A percentile compares a stretch with the other conserved stretches of the same genome.
These are phyloP conservation scores for Drosophila tripunctata DNA, from an alignment of 2,888 invertebrate genomes.

Conservation along the genomic window DNA sequence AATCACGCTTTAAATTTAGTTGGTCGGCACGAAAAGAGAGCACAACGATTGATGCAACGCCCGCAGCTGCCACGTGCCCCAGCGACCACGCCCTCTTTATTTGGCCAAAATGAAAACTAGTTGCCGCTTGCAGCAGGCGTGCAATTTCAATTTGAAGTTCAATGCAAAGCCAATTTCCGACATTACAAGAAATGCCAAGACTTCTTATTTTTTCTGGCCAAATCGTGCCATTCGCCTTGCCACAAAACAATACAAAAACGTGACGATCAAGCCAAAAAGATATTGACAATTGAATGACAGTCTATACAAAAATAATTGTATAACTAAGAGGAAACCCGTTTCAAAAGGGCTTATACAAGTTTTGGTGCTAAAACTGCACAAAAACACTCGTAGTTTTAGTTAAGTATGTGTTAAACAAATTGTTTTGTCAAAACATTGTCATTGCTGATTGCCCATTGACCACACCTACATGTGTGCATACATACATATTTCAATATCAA, in stretches of 20 bases:
- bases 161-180: slow-evolving; percentile 64
- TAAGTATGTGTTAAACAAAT: slow-evolving; percentile 66
- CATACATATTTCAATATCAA: slow-evolving; percentile 49
- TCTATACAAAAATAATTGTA: slow-evolving; percentile 21
- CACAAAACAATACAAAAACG: slow-evolving; percentile 41
- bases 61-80: slow-evolving; percentile 42
- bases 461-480: slow-evolving; percentile 66
- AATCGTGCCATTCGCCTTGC: slow-evolving; percentile 46
- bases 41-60: slow-evolving; percentile 13
- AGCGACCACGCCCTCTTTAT: slow-evolving; percentile 33
- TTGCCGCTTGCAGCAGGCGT: slow-evolving; percentile 46
- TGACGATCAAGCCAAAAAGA: slow-evolving; percentile 66
- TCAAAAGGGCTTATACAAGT: slow-evolving; percentile 29
- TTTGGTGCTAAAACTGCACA: slow-evolving; percentile 19
- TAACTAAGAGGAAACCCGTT: slow-evolving; percentile 31
- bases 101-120: slow-evolving; percentile 19
- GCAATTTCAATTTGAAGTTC: slow-evolving; percentile 71
- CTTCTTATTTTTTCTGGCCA: too few species aligned
- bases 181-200: slow-evolving; percentile 28
- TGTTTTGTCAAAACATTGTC: slow-evolving; percentile 60
- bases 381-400: too few species aligned
- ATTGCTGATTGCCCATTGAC: slow-evolving; percentile 20
- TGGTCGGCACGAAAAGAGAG: neutral
- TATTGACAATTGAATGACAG: slow-evolving; percentile 78
- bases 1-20: neutral